phyloP scores from a whole-genome alignment of 2,113 vertebrate genomes.

The Ibidorhyncha struthersii region DNA sequence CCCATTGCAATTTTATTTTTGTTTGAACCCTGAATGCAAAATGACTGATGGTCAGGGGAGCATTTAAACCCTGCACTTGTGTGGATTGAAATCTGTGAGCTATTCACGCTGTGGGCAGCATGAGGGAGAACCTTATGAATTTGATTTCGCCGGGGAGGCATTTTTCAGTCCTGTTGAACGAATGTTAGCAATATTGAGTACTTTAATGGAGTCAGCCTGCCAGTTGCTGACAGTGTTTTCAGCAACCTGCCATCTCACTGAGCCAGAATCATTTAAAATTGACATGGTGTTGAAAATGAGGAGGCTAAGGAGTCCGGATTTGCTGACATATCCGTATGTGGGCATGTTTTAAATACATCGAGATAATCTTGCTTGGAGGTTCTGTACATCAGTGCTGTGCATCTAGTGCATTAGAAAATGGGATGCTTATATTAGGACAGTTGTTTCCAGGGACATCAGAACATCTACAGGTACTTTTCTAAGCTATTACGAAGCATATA shows the following conservation, averaged over 20 bases:
- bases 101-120: accelerated
- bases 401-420: background rate
- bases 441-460: background rate
- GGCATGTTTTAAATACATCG: background rate
- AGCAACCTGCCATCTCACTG: slow-evolving; percentile 32
- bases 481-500: background rate
- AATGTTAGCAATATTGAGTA: slow-evolving; percentile 1
- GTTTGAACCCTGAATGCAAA: background rate
- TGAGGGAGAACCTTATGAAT: background rate
- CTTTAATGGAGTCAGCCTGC: slow-evolving; percentile 23
- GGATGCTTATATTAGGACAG: background rate
- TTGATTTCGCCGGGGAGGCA: background rate
- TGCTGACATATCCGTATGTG: background rate
- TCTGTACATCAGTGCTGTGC: background rate
- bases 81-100: background rate
- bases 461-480: background rate
- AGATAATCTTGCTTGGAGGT: background rate
- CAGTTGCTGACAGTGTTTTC: slow-evolving; percentile 45
- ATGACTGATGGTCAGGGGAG: background rate
- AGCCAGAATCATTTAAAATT: slow-evolving; percentile 47
- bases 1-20: background rate
- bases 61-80: background rate
- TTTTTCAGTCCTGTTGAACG: slow-evolving; percentile 17
- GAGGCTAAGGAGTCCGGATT: slow-evolving; percentile 35
- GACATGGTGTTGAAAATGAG: slow-evolving; percentile 50